phyloP scores from a whole-genome alignment of 2,888 invertebrate genomes.

The Rhogogaster chlorosoma region DNA sequence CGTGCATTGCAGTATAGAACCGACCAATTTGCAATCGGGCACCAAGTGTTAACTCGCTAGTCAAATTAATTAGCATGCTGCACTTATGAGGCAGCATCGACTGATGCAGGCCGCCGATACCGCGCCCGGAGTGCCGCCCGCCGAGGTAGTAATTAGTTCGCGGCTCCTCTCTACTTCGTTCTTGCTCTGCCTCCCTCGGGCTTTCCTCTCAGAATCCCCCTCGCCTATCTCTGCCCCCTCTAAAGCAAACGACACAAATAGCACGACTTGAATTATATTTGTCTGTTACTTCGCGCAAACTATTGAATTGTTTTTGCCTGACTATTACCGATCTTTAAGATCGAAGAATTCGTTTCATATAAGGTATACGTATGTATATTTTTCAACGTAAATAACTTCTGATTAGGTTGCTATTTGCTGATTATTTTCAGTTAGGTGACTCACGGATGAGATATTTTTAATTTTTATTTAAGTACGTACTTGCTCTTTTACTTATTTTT shows the following conservation, averaged over 20 bases:
- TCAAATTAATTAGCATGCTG: slow-evolving; percentile 55
- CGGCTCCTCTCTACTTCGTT: slow-evolving; percentile 47
- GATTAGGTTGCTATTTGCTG: background rate
- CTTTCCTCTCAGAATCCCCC: background rate
- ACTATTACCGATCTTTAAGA: background rate
- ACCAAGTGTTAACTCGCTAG: slow-evolving; percentile 53
- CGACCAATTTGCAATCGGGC: slow-evolving; percentile 50
- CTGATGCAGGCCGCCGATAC: slow-evolving; percentile 54
- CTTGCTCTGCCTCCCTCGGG: slow-evolving; percentile 26
- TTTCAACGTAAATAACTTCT: background rate
- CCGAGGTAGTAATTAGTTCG: slow-evolving; percentile 55
- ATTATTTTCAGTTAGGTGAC: background rate
- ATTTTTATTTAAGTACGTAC: background rate
- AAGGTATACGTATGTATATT: background rate
- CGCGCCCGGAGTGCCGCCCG: slow-evolving; percentile 52
- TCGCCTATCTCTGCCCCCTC: slow-evolving; percentile 40
- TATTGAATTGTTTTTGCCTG: background rate
- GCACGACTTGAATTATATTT: background rate
- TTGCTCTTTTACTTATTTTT: background rate
- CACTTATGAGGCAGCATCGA: slow-evolving; percentile 54
- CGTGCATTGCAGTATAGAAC: background rate
- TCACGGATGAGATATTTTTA: background rate
- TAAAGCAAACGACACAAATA: slow-evolving; percentile 34
- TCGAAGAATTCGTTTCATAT: background rate
- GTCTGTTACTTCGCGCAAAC: background rate